Base-by-base conservation (phyloP, 2,888 invertebrate genomes). In the Endotricha flammealis region DNA sequence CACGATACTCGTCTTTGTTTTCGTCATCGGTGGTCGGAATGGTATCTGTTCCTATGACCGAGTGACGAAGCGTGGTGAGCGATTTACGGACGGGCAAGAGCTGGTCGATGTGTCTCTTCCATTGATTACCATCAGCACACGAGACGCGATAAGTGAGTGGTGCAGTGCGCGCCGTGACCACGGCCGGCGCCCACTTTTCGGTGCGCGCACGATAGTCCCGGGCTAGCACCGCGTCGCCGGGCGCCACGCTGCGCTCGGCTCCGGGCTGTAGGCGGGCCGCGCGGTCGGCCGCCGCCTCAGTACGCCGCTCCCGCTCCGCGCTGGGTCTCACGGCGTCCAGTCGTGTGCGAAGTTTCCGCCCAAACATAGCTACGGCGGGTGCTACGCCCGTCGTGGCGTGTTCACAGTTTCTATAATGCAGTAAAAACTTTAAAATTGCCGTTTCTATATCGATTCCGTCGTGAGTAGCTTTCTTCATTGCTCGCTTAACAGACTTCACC, bases 401-500 rank as follows among this genome's bases (percentile, higher is more conserved):
- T n/a, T n/a, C n/a, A n/a, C n/a, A n/a, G n/a, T n/a, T n/a, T n/a
- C n/a, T n/a, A n/a, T 27, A 27, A 7, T 27, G 27, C 2, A 27
- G 12, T 12, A 27, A 12, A 27, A 27, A 27, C 12, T 27, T 12
- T 27, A 8, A 5, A 5, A 27, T 7, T 4, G 27, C 27, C 2
- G 27, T 27, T 6, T 27, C 27, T 7, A 27, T 27, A 6, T 27
- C 27, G 7, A 5, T 12, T 1, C 27, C 12, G 7, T 27, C 27
- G 12, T 27, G 27, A 8, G 20, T n/a, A 12, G 47, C 47, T 24
- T 34, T 42, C 32, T 52, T 49, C 6, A 52, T 38, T 0, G 34
- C 34, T 10, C 38, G 42, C 39, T 50, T 52, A 1, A 48, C 36
- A n/a, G 39, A 34, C 25, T 48, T 46, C 3, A 52, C 49, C 1